These are phyloP conservation scores for Oreochromis mossambicus DNA, from an alignment of 2,797 vertebrate species.

Conservation along the genomic window DNA sequence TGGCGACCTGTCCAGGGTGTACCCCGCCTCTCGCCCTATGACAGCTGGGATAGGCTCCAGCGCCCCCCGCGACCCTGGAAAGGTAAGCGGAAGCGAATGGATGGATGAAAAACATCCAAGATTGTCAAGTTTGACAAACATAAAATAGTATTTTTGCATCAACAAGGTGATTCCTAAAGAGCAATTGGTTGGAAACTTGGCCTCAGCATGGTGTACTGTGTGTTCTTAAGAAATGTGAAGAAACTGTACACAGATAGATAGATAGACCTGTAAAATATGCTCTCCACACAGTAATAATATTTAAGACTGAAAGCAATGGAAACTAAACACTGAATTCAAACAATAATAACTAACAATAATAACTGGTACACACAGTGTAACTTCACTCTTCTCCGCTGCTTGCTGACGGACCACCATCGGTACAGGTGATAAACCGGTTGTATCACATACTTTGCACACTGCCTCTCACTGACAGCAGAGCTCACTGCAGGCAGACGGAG, in stretches of 20 bases:
- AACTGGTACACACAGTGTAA: neutral
- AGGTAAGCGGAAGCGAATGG: too few species aligned
- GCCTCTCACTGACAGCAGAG: neutral
- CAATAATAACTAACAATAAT: neutral
- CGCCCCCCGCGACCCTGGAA: too few species aligned
- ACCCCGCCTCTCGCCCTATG: too few species aligned
- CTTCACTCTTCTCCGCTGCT: neutral
- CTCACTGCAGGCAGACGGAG: neutral
- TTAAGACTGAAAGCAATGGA: too few species aligned
- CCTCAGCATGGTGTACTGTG: neutral
- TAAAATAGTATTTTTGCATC: neutral
- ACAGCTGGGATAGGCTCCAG: too few species aligned
- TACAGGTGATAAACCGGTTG: neutral
- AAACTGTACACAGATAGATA: accelerated
- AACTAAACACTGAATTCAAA: neutral
- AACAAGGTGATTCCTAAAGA: neutral
- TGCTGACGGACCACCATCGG: neutral
- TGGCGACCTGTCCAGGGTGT: too few species aligned
- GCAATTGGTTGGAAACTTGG: neutral
- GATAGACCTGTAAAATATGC: neutral
- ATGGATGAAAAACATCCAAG: neutral
- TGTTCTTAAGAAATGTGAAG: neutral
- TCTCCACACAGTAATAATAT: too few species aligned
- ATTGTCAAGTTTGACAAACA: neutral
- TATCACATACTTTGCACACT: neutral